phyloP scores from a whole-genome alignment of 1,140 invertebrate species.

The Caenorhabditis elegans region WBcel235 BX284605.5:16997501-16998000 shows the following conservation, averaged over 20 bases:
- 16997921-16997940: conserved; percentile 61
- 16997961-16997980: conserved; percentile 66
- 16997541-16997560: background rate
- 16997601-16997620: conserved; percentile 51
- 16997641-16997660: conserved; percentile 68
- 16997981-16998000: conserved; percentile 61
- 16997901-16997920: conserved; percentile 67
- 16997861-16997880: conserved; percentile 39
- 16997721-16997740: conserved; percentile 51
- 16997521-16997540: conserved; percentile 29
- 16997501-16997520: conserved; percentile 41
- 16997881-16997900: conserved; percentile 58
- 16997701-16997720: conserved; percentile 52
- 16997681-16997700: conserved; percentile 69
- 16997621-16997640: conserved; percentile 55
- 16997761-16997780: conserved; percentile 52
- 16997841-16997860: conserved; percentile 58
- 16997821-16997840: conserved; percentile 57
- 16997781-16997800: conserved; percentile 57
- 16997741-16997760: conserved; percentile 51
- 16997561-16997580: conserved; percentile 31
- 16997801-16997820: conserved; percentile 57
- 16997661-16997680: conserved; percentile 70
- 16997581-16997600: conserved; percentile 6
- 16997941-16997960: conserved; percentile 67